These are phyloP conservation scores for Aphelinus atriplicis DNA, from an alignment of 1,140 invertebrate genomes.

Conservation along the genomic window DNA sequence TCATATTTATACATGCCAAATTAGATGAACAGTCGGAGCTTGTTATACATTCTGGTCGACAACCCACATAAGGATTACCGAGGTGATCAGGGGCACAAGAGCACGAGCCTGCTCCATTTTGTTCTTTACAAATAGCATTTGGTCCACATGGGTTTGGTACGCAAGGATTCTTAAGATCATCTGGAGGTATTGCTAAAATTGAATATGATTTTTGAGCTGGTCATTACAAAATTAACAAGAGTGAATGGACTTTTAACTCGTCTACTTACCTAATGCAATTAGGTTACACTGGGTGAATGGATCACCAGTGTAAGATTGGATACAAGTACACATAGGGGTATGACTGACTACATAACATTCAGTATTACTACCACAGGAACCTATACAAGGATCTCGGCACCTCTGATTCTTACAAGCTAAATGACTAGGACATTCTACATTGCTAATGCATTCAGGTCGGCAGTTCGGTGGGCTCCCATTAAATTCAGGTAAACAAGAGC, in stretches of 20 bases:
- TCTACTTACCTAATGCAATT: conserved; percentile 24
- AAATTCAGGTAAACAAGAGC: conserved; percentile 65
- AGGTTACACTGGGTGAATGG: conserved; percentile 65
- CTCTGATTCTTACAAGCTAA: conserved; percentile 69
- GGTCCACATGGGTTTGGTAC: conserved; percentile 76
- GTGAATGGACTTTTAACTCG: conserved; percentile 37
- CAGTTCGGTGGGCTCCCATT: conserved; percentile 64
- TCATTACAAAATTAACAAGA: conserved; percentile 35
- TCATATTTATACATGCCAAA: conserved; percentile 66
- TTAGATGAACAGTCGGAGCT: conserved; percentile 67
- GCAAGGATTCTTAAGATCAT: conserved; percentile 65
- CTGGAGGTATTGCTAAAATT: conserved; percentile 36
- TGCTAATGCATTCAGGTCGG: conserved; percentile 66
- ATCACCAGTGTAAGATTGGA: conserved; percentile 65
- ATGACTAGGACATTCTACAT: conserved; percentile 67
- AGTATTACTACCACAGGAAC: conserved; percentile 69
- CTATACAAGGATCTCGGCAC: conserved; percentile 67
- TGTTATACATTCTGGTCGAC: conserved; percentile 66
- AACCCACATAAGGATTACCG: conserved; percentile 80
- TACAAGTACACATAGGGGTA: conserved; percentile 69
- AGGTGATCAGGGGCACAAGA: conserved; percentile 73
- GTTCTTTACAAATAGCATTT: conserved; percentile 77
- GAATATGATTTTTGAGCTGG: conserved; percentile 31
- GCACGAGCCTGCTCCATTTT: conserved; percentile 74
- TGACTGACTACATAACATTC: conserved; percentile 70